Percentiles rank a stretch among this genome's conserved stretches.
Conservation (phyloP, 2,888 invertebrate genomes). For the Apamea monoglypha region DNA sequence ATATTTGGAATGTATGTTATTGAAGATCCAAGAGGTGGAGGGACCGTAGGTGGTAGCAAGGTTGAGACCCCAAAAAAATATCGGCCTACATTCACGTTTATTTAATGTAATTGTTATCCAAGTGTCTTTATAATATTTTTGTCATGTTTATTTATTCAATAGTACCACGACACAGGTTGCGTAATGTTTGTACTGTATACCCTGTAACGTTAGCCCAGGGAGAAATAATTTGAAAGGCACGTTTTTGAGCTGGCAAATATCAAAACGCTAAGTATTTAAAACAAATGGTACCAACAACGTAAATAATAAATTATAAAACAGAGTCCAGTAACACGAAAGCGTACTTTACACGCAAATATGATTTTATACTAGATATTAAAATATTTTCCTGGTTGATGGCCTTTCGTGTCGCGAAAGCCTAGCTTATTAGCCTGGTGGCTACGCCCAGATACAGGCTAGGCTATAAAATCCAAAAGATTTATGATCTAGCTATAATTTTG, state of each 20-base stretch:
- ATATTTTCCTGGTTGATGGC: conserved; percentile 14
- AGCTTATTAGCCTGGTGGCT: conserved; percentile 11
- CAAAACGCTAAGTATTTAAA: conserved; percentile 9
- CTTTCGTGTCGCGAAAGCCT: conserved; percentile 32
- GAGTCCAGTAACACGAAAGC: conserved; percentile 19
- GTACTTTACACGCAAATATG: conserved; percentile 44
- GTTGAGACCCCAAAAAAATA: background rate
- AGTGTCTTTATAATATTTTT: background rate
- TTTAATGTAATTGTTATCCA: background rate
- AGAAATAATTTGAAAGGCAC: background rate
- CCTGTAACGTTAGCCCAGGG: background rate
- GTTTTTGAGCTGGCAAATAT: conserved; percentile 10
- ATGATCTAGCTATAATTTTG: conserved; percentile 10
- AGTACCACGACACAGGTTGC: background rate
- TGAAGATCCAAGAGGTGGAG: background rate
- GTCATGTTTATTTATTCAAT: background rate
- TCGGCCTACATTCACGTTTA: too few relatives aligned
- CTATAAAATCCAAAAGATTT: conserved; percentile 34
- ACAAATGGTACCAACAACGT: background rate
- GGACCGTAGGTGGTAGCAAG: background rate
- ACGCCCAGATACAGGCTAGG: conserved; percentile 34
- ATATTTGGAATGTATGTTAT: background rate
- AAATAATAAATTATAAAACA: conserved; percentile 12
- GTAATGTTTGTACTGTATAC: background rate
- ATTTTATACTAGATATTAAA: conserved; percentile 11